A percentile compares a stretch with the other conserved stretches of the same genome.
Conservation (phyloP, 2,888 invertebrate genomes). For the Nephrocerus scutellatus region DNA sequence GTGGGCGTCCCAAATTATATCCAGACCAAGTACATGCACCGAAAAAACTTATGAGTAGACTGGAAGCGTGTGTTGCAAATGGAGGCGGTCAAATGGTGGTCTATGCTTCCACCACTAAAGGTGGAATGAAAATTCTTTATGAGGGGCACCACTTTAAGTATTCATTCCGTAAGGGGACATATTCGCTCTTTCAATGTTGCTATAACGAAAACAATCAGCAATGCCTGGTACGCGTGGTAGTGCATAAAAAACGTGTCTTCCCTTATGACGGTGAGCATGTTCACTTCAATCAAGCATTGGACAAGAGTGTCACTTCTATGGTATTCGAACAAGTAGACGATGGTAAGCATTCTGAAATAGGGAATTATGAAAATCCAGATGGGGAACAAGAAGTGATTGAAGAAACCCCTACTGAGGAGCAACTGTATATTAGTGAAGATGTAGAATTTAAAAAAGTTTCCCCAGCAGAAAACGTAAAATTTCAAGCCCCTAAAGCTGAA, state of each 20-base stretch:
- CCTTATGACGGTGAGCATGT: conserved; percentile 40
- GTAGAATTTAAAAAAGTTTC: not conserved
- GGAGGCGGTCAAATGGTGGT: conserved; percentile 33
- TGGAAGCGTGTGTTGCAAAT: no score
- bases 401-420: not conserved
- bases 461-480: not conserved
- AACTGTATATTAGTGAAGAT: conserved; percentile 2
- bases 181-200: conserved; percentile 42
- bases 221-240: conserved; percentile 40
- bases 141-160: conserved; percentile 43
- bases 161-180: conserved; percentile 39
- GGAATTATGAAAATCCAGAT: conserved; percentile 11
- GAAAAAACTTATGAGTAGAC: no score
- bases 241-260: conserved; percentile 39
- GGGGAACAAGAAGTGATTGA: conserved; percentile 9
- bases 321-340: conserved; percentile 36
- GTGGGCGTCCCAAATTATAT: no score
- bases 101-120: conserved; percentile 43
- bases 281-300: conserved; percentile 42
- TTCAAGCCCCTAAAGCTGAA: not conserved
- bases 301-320: conserved; percentile 40
- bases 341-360: conserved; percentile 8
- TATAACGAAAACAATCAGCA: conserved; percentile 41
- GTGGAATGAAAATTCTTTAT: conserved; percentile 43
- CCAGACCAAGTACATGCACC: no score